Percentiles rank a stretch among this genome's conserved stretches.
These are phyloP conservation scores for Acyrthosiphon pisum DNA, from an alignment of 1,140 invertebrate genomes.

Conservation along the genomic window DNA sequence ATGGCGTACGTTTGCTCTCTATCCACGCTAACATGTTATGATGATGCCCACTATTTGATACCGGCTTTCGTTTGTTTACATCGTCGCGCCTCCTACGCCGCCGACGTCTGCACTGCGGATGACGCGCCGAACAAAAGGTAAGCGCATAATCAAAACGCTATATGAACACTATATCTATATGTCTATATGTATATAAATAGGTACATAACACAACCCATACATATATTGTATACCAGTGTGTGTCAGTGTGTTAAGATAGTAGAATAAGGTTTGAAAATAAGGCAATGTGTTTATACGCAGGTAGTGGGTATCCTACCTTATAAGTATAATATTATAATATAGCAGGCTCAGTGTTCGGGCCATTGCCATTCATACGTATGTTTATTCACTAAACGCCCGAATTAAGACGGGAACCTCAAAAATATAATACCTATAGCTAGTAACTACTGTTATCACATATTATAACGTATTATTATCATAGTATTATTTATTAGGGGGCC, in stretches of 20 bases:
- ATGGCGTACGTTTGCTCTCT: neutral
- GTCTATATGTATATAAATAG: neutral
- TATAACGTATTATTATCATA: no score
- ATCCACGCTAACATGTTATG: neutral
- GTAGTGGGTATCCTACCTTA: no score
- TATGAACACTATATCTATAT: neutral
- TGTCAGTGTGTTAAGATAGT: neutral
- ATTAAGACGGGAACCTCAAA: no score
- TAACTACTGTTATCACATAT: no score
- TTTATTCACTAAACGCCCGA: no score
- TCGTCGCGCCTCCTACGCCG: neutral
- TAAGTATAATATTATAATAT: no score
- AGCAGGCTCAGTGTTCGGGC: no score
- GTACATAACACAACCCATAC: neutral
- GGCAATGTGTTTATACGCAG: neutral
- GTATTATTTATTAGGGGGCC: no score
- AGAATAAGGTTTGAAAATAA: neutral
- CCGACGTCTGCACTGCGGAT: neutral
- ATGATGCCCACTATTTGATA: conserved; percentile 17
- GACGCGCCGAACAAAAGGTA: conserved; percentile 14
- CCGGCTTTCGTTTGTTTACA: neutral
- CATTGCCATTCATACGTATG: no score
- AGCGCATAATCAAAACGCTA: neutral
- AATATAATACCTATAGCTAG: no score
- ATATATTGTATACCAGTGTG: neutral